These are phyloP conservation scores for Berghia stephanieae DNA, from an alignment of 1,140 invertebrate genomes.

Conservation along the genomic window DNA sequence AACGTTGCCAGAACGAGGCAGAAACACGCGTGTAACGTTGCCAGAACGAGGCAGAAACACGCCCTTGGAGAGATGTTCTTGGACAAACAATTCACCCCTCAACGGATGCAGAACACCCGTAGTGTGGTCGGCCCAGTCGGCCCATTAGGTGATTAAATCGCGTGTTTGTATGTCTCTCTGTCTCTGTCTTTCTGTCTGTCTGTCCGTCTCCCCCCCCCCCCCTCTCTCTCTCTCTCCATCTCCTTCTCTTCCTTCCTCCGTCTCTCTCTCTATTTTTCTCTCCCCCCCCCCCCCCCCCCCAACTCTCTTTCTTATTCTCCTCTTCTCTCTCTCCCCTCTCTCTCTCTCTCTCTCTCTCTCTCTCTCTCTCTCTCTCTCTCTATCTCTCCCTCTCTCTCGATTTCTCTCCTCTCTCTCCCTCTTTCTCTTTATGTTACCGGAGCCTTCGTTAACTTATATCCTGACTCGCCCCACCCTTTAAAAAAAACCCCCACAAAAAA, in stretches of 20 bases:
- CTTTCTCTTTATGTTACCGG: background rate
- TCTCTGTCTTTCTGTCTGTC: background rate
- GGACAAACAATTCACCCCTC: too few relatives aligned
- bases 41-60: too few relatives aligned
- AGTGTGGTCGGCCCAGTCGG: too few relatives aligned
- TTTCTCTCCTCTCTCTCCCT: background rate
- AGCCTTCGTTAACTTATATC: too few relatives aligned
- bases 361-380: constrained; percentile 9
- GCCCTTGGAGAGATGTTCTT: too few relatives aligned
- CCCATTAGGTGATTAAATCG: too few relatives aligned
- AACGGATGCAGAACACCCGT: too few relatives aligned
- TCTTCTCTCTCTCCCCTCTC: background rate
- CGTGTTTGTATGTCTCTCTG: constrained; percentile 11
- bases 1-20: too few relatives aligned
- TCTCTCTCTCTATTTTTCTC: background rate
- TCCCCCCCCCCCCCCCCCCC: background rate
- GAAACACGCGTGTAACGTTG: too few relatives aligned
- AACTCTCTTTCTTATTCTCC: background rate
- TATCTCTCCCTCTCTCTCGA: background rate
- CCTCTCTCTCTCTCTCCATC: background rate
- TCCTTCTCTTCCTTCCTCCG: background rate
- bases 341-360: background rate
- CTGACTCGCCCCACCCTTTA: too few relatives aligned
- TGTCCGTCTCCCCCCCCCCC: constrained; percentile 1
- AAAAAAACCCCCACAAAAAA: too few relatives aligned